Evolutionary conservation across 2,113 vertebrate species (phyloP).

Genomic region (Rhombomys opimus): DNA sequence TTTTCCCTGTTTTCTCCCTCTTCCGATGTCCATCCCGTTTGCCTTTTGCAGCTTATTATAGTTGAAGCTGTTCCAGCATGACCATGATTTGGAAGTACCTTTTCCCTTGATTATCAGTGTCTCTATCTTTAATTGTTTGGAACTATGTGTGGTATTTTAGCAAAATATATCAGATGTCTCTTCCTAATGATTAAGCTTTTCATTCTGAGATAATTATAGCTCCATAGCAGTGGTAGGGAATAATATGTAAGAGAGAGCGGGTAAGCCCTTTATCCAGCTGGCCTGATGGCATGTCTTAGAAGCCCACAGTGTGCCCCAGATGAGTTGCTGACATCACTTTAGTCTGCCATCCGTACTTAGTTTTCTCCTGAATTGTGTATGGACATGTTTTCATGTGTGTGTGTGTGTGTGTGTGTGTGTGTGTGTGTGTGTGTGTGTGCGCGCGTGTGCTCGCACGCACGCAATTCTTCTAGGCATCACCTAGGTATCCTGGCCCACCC

Average conservation of each 20-base stretch:
- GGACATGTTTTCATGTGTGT: neutral
- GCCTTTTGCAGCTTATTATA: too few relatives aligned
- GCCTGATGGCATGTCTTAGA: neutral
- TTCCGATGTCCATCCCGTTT: too few relatives aligned
- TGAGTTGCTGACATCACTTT: neutral
- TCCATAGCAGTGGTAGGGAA: neutral
- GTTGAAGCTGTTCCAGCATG: neutral
- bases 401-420: neutral
- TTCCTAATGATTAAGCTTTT: neutral
- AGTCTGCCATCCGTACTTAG: neutral
- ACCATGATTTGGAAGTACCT: neutral
- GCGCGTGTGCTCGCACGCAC: too few relatives aligned
- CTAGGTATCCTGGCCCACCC: neutral
- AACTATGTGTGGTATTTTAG: neutral
- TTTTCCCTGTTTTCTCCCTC: too few relatives aligned
- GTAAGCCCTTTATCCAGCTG: neutral
- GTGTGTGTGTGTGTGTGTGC: too few relatives aligned
- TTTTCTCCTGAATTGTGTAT: neutral
- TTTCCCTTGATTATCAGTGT: neutral
- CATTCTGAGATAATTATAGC: neutral
- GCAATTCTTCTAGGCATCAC: neutral
- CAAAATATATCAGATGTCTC: slow-evolving; percentile 2
- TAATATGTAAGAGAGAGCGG: neutral
- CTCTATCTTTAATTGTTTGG: neutral
- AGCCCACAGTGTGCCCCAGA: neutral